phyloP scores from a whole-genome alignment of 2,797 vertebrate species.

The Artibeus jamaicensis region DNA sequence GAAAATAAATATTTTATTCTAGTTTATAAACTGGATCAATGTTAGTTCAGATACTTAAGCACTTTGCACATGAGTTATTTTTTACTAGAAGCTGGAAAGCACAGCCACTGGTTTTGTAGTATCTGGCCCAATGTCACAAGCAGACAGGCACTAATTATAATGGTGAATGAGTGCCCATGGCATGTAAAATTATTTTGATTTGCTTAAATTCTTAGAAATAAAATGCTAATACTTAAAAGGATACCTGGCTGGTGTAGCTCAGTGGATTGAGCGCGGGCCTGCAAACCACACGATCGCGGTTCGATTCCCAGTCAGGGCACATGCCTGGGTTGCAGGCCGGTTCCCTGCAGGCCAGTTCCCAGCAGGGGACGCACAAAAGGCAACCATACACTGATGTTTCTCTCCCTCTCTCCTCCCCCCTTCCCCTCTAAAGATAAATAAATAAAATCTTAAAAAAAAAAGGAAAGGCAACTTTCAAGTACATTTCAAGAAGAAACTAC shows the following conservation, averaged over 20 bases:
- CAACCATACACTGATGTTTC: no score
- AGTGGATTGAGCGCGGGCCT: no score
- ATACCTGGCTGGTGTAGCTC: no score
- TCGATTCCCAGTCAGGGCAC: no score
- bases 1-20: not conserved
- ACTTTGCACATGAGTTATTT: not conserved
- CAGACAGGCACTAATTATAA: not conserved
- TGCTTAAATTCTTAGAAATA: constrained; percentile 27
- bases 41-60: not conserved
- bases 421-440: no score
- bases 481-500: constrained; percentile 4
- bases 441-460: no score
- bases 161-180: not conserved
- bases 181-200: constrained; percentile 28
- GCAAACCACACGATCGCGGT: no score
- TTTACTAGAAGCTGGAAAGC: not conserved
- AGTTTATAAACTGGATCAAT: not conserved
- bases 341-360: no score
- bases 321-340: no score
- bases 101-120: not conserved
- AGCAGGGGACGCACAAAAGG: no score
- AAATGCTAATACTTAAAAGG: not conserved
- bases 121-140: not conserved
- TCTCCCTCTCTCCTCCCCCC: no score
- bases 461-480: not conserved